Conservation (phyloP, 2,797 vertebrate species). For the Bothrops alternatus region DNA sequence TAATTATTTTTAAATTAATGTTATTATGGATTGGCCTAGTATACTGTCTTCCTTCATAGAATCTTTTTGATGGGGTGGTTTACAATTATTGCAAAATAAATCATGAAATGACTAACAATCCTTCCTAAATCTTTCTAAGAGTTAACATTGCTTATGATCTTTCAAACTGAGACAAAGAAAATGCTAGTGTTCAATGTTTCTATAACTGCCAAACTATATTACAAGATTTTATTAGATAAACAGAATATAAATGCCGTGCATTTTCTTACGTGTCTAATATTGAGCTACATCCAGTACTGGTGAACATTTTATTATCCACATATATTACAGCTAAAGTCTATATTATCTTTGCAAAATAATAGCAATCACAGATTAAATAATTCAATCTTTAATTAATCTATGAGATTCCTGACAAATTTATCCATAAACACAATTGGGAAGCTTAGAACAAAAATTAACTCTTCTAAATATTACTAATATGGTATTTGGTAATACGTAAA, state of each 20-base stretch:
- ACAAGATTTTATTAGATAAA: neutral
- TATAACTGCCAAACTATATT: neutral
- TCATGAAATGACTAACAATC: neutral
- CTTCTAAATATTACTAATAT: neutral
- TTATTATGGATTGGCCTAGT: neutral
- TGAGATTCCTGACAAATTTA: neutral
- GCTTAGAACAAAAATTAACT: neutral
- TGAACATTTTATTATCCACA: neutral
- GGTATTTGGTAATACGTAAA: neutral
- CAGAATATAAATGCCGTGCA: neutral
- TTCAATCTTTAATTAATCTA: neutral
- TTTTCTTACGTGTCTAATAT: neutral
- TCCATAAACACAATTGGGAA: neutral
- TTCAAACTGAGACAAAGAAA: neutral
- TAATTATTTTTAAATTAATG: neutral
- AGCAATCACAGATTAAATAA: neutral
- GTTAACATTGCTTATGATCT: neutral
- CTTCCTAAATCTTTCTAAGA: neutral
- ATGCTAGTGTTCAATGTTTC: neutral
- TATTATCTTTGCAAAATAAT: neutral
- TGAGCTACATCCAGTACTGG: neutral
- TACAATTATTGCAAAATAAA: neutral
- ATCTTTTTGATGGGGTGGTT: neutral
- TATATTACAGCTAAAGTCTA: neutral
- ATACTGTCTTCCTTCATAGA: neutral